A percentile compares a stretch with the other conserved stretches of the same genome.
Conservation (phyloP, 2,797 vertebrate genomes). For the Brachyalestes nurse region DNA sequence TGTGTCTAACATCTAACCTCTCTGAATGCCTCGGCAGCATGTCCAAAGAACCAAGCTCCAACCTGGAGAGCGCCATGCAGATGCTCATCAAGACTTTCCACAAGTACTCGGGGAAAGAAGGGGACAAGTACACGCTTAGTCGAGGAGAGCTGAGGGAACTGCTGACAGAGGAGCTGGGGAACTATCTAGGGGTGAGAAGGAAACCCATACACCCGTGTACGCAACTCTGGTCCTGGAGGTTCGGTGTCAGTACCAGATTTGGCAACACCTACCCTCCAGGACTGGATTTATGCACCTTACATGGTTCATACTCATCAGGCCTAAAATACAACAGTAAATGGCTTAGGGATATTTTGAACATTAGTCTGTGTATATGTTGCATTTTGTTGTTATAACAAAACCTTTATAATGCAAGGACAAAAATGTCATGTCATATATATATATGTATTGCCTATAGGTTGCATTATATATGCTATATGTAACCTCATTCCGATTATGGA, state of each 20-base stretch:
- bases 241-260: too few species aligned
- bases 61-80: constrained; percentile 84
- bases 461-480: too few species aligned
- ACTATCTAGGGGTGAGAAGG: constrained; percentile 80
- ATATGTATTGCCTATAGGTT: too few species aligned
- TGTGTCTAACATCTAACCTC: constrained; percentile 64
- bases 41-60: constrained; percentile 83
- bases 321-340: not conserved
- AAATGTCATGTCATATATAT: too few species aligned
- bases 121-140: constrained; percentile 83
- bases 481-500: too few species aligned
- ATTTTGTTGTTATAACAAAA: not conserved
- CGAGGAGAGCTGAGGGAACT: constrained; percentile 79
- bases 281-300: too few species aligned
- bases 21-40: constrained; percentile 67
- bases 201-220: not conserved
- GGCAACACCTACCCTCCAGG: too few species aligned
- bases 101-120: constrained; percentile 84
- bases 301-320: not conserved
- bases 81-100: constrained; percentile 87
- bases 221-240: too few species aligned
- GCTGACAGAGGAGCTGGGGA: constrained; percentile 81
- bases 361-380: too few species aligned
- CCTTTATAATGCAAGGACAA: not conserved
- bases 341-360: not conserved